phyloP scores from a whole-genome alignment of 2,113 vertebrate genomes.

The Solea solea region DNA sequence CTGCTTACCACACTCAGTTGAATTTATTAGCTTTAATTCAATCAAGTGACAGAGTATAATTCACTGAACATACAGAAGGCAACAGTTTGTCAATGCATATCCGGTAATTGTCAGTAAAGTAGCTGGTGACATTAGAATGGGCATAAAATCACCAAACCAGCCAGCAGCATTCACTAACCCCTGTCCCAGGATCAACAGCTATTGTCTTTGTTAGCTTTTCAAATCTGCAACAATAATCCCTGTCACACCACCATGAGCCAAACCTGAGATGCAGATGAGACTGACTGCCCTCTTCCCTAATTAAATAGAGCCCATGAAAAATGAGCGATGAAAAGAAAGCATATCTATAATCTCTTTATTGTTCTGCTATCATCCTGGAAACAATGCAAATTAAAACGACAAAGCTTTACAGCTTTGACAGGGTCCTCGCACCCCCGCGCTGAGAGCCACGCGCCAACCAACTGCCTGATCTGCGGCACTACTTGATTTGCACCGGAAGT shows the following conservation, averaged over 20 bases:
- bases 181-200: slow-evolving; percentile 16
- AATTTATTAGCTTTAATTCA: slow-evolving; percentile 15
- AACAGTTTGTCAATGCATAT: slow-evolving; percentile 19
- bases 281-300: slow-evolving; percentile 49
- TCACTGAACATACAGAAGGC: slow-evolving; percentile 8
- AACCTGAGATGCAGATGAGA: slow-evolving; percentile 44
- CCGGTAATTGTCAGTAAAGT: slow-evolving; percentile 16
- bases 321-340: slow-evolving; percentile 32
- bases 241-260: slow-evolving; percentile 54
- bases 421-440: too few relatives aligned
- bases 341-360: slow-evolving; percentile 42
- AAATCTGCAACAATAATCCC: slow-evolving; percentile 40
- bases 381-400: slow-evolving; percentile 41
- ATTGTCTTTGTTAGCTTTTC: slow-evolving; percentile 42
- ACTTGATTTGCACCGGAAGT: too few relatives aligned
- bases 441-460: too few relatives aligned
- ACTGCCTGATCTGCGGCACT: too few relatives aligned
- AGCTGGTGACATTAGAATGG: slow-evolving; percentile 1
- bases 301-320: slow-evolving; percentile 45
- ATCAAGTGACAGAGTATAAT: slow-evolving; percentile 8
- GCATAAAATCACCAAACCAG: slow-evolving; percentile 36
- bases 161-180: slow-evolving; percentile 1
- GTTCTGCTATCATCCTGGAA: slow-evolving; percentile 36
- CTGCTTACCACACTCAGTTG: slow-evolving; percentile 1
- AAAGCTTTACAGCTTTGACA: neutral